Evolutionary conservation across 2,113 vertebrate species (phyloP), one percentile per base, ranked within the genome.

Genomic region (Clarias batrachus): DNA sequence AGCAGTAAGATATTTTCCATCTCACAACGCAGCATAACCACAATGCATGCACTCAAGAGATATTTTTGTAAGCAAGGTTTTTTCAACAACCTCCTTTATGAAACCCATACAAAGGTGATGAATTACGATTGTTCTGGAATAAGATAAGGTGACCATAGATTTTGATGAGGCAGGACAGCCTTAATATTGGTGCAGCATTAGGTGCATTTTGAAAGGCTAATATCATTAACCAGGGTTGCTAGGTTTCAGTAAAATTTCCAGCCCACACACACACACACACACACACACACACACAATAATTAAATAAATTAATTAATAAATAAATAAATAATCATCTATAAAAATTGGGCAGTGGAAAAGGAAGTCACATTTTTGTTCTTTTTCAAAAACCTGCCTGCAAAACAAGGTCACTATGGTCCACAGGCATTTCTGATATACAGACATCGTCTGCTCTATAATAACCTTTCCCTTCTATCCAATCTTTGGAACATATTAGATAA

Each of bases 1-100:
- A 68, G n/a, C 16, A 81, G 65, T 16, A 30, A 62, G 65, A 86
- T 52, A 78, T 16, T 68, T 63, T 54, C n/a, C 56, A 78, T 86
- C 54, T 33, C 30, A 33, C 66, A 73, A 52, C 25, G 30, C 57
- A 63, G 37, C 13, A 30, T 66, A 68, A 79, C 66, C 27, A 56
- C 66, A 76, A 68, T 33, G 57, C 37, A 33, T 66, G 27, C 52
- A n/a, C 52, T 23, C 12, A 9, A 62, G 9, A 33, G 52, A 30
- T 12, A 54, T 79, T 56, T 85, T 76, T 76, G 70, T 48, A 85
- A 11, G 48, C 19, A 57, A 7, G 27, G 0, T 23, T 84, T 30
- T 84, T 71, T 78, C 54, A 73, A 10, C 54, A 30, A 30, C 19
- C 37, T 37, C 12, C 25, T 84, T 85, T 21, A 52, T n/a, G 2